A percentile compares a stretch with the other conserved stretches of the same genome.
phyloP scores from a whole-genome alignment of 2,797 vertebrate genomes.

The Octomys mimax region DNA sequence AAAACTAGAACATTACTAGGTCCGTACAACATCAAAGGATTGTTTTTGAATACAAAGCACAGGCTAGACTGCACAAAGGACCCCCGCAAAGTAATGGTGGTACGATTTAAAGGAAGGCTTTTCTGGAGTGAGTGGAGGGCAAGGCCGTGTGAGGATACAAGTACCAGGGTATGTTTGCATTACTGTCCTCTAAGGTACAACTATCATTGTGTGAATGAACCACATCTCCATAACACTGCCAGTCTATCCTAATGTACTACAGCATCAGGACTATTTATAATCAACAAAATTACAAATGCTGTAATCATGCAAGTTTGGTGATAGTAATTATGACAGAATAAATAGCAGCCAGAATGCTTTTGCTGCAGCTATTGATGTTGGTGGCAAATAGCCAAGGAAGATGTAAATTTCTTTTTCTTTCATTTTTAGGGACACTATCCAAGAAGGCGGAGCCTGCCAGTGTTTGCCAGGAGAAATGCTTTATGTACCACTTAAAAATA shows the following conservation, averaged over 20 bases:
- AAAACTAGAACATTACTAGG: constrained; percentile 49
- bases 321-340: constrained; percentile 87
- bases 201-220: constrained; percentile 66
- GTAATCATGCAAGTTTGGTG: constrained; percentile 84
- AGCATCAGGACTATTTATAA: constrained; percentile 87
- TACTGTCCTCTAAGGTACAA: constrained; percentile 39
- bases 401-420: background rate
- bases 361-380: constrained; percentile 79
- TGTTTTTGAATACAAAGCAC: constrained; percentile 64
- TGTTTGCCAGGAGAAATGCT: constrained; percentile 82
- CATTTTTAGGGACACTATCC: constrained; percentile 69
- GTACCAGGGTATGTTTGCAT: background rate
- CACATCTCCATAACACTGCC: constrained; percentile 64
- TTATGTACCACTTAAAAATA: constrained; percentile 86
- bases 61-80: constrained; percentile 55
- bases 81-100: background rate
- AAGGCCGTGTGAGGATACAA: background rate
- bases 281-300: constrained; percentile 86
- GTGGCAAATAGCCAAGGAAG: constrained; percentile 83
- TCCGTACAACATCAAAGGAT: constrained; percentile 23
- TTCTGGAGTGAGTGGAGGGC: background rate
- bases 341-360: constrained; percentile 86
- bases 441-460: constrained; percentile 65
- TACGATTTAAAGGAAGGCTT: background rate
- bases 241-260: constrained; percentile 82